Evolutionary conservation across 2,888 invertebrate species (phyloP).

Genomic region (Lepidonotus clava): DNA sequence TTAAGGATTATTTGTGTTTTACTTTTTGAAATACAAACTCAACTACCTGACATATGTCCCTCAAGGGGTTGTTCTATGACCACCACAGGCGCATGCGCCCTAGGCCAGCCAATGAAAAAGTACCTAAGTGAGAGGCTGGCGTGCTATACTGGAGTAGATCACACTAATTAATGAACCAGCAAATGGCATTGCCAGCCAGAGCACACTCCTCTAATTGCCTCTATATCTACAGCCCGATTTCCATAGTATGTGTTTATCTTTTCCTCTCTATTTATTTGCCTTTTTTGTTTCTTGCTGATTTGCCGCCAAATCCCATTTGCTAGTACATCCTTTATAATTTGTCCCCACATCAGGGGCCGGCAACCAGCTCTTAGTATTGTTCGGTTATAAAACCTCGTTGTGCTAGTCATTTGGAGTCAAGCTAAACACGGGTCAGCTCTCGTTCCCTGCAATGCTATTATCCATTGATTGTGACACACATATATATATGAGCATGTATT

Average conservation of each 20-base stretch:
- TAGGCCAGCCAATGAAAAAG: no score
- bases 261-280: no score
- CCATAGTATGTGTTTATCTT: no score
- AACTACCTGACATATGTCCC: no score
- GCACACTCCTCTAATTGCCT: not conserved
- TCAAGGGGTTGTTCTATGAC: no score
- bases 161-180: constrained; percentile 2
- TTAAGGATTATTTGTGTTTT: no score
- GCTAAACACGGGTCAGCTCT: not conserved
- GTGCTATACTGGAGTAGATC: not conserved
- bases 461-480: no score
- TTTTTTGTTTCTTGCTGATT: not conserved
- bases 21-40: no score
- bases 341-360: no score
- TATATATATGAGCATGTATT: not conserved
- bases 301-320: not conserved
- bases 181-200: not conserved
- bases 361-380: not conserved
- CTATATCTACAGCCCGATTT: not conserved
- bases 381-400: not conserved
- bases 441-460: not conserved
- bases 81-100: no score
- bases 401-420: not conserved
- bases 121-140: no score
- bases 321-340: no score